Conservation (phyloP, 2,888 invertebrate species). For the Orthosia incerta region DNA sequence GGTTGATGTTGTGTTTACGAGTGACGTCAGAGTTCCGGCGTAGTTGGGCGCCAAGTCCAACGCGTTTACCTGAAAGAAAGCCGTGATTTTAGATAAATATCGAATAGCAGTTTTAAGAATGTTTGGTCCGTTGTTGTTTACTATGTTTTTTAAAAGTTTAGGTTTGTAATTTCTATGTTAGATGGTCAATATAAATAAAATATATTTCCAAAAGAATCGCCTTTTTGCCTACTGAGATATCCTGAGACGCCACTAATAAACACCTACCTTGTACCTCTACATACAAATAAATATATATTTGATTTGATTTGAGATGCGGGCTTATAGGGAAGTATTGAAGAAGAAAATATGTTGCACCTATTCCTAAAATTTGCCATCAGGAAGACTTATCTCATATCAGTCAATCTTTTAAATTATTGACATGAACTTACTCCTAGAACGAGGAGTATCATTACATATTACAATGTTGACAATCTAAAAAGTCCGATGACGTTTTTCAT, state of each 20-base stretch:
- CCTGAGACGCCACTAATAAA: too few species aligned
- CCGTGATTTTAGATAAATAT: not conserved
- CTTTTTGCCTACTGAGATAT: too few species aligned
- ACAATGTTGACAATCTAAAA: too few species aligned
- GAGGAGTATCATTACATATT: not conserved
- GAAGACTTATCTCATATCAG: too few species aligned
- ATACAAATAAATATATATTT: too few species aligned
- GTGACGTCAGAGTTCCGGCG: constrained; percentile 92
- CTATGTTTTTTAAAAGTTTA: not conserved
- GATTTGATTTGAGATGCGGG: too few species aligned
- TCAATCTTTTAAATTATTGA: not conserved
- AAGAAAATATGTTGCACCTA: not conserved
- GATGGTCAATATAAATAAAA: too few species aligned
- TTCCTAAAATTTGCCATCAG: not conserved
- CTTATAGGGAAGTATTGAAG: too few species aligned
- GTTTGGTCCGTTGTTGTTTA: not conserved
- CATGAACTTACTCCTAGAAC: not conserved
- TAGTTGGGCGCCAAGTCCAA: constrained; percentile 92
- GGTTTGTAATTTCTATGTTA: too few species aligned
- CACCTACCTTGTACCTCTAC: too few species aligned
- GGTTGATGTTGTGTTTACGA: constrained; percentile 92
- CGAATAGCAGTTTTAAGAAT: not conserved
- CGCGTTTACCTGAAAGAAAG: constrained; percentile 89
- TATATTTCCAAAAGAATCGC: too few species aligned
- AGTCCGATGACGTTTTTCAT: too few species aligned